These are phyloP conservation scores for Charanyca ferruginea DNA, from an alignment of 2,888 invertebrate species.

Conservation along the genomic window DNA sequence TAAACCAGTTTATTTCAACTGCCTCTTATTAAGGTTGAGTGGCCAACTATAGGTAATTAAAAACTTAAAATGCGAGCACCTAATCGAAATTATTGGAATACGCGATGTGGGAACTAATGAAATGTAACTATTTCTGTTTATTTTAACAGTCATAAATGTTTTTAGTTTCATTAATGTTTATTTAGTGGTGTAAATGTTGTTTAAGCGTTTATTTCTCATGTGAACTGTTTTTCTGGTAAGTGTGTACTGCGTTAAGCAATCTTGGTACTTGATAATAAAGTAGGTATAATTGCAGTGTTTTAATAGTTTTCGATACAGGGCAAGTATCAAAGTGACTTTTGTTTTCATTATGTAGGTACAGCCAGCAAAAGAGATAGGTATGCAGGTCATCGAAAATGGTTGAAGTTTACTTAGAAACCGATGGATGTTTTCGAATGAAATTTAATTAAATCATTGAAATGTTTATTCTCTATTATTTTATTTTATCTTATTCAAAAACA, in stretches of 20 bases:
- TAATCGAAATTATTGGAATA: slow-evolving; percentile 50
- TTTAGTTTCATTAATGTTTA: slow-evolving; percentile 47
- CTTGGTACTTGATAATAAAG: not conserved
- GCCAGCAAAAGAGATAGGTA: too few species aligned
- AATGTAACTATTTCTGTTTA: slow-evolving; percentile 56
- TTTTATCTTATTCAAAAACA: too few species aligned
- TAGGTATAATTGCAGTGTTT: not conserved
- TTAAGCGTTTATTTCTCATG: slow-evolving; percentile 53
- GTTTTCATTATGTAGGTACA: too few species aligned
- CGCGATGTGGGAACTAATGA: slow-evolving; percentile 53
- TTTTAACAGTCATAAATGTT: slow-evolving; percentile 53
- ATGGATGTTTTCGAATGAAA: too few species aligned
- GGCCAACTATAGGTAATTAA: slow-evolving; percentile 57
- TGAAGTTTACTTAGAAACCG: too few species aligned
- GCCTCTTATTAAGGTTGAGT: slow-evolving; percentile 48
- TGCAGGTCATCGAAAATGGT: too few species aligned
- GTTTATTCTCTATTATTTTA: too few species aligned
- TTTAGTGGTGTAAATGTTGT: slow-evolving; percentile 39
- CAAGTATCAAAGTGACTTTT: too few species aligned
- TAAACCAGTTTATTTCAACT: slow-evolving; percentile 45
- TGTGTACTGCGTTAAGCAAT: not conserved
- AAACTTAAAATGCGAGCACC: slow-evolving; percentile 62
- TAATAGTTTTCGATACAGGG: too few species aligned
- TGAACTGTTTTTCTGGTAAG: slow-evolving; percentile 19
- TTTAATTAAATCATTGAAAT: too few species aligned